phyloP scores from a whole-genome alignment of 2,113 vertebrate species.

The Pteruthius melanotis region DNA sequence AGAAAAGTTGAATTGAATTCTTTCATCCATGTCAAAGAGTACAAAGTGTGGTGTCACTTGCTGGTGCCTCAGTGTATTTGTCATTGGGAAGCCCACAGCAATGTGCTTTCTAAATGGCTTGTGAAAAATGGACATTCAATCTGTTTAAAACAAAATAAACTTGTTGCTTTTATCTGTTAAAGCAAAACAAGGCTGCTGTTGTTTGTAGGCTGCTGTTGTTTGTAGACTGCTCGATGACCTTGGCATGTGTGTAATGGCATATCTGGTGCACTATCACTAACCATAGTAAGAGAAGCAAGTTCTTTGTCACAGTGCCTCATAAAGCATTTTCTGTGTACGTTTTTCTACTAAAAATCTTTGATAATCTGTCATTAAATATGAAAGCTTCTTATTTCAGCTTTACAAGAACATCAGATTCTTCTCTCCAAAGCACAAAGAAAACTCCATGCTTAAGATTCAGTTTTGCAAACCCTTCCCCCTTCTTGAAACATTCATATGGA shows the following conservation, averaged over 20 bases:
- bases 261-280: neutral
- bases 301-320: neutral
- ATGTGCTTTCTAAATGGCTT: neutral
- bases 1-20: constrained; percentile 17
- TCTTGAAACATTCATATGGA: constrained; percentile 31
- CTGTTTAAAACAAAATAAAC: constrained; percentile 30
- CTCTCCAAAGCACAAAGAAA: neutral
- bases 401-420: neutral
- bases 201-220: neutral
- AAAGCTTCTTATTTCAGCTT: neutral
- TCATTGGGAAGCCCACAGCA: constrained; percentile 31
- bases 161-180: constrained; percentile 21
- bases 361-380: neutral
- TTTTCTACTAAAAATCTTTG: neutral
- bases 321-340: neutral
- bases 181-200: neutral
- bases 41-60: constrained; percentile 21
- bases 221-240: neutral
- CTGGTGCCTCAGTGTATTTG: neutral
- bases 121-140: neutral
- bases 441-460: neutral
- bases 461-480: constrained; percentile 27
- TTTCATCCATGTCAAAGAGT: constrained; percentile 33
- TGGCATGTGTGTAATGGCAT: neutral
- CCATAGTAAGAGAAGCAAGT: neutral